Conservation (phyloP, 92 coral and sea anemone species). For the Phenganax subtilis region DNA sequence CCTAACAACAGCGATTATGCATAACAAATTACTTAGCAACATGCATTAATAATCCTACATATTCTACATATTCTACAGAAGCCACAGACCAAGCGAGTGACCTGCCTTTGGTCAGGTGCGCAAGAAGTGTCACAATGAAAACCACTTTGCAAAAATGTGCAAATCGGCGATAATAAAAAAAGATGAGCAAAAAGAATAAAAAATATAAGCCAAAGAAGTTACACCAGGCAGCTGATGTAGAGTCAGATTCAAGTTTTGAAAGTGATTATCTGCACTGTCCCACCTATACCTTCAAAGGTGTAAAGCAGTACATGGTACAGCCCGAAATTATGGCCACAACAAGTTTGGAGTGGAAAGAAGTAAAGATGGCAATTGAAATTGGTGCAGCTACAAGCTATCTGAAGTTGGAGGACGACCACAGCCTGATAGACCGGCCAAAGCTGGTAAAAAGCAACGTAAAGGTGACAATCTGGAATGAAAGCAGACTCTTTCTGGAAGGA, state of each 20-base stretch:
- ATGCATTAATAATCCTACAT: too few relatives aligned
- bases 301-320: slow-evolving; percentile 34
- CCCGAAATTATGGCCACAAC: slow-evolving; percentile 11
- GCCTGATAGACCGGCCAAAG: background rate
- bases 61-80: too few relatives aligned
- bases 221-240: slow-evolving; percentile 6
- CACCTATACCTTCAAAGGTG: slow-evolving; percentile 23
- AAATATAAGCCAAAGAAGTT: slow-evolving; percentile 21
- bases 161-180: background rate
- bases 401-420: background rate
- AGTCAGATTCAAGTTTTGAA: slow-evolving; percentile 5
- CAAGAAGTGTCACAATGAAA: slow-evolving; percentile 49
- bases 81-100: slow-evolving; percentile 44
- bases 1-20: too few relatives aligned
- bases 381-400: background rate
- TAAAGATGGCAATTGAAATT: background rate
- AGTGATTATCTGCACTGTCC: background rate
- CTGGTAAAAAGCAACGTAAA: slow-evolving; percentile 1
- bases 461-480: slow-evolving; percentile 31
- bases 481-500: slow-evolving; percentile 30
- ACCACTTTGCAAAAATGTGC: slow-evolving; percentile 53
- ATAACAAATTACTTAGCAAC: too few relatives aligned
- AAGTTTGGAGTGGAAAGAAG: slow-evolving; percentile 10
- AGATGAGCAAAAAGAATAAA: slow-evolving; percentile 9
- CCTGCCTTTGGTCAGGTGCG: slow-evolving; percentile 55